Base-by-base conservation (phyloP, 2,797 vertebrate species). In the Apogon hyalosoma region DNA sequence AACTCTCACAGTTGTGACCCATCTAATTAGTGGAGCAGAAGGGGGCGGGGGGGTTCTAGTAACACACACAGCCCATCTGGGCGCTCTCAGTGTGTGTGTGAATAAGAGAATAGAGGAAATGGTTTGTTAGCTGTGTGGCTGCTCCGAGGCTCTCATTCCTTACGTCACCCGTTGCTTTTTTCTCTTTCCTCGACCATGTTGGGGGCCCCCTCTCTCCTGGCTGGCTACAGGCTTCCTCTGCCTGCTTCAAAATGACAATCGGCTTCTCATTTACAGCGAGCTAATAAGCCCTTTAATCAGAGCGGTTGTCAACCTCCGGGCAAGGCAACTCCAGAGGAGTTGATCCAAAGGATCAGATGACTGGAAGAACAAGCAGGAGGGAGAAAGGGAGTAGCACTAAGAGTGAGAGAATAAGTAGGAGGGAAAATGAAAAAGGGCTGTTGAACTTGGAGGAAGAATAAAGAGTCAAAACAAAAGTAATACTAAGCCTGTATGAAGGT, bases 271-370 rank as follows among this genome's bases (percentile, higher is more conserved):
- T 87, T 87, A 84, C 79, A 75, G 74, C 64, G 40, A 75, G 82
- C 84, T 91, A 92, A 92, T 88, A 88, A 90, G 87, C 70, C 82
- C 88, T 91, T 92, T 89, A 91, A 92, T 92, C 88, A 91, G 90
- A 83, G 85, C 51, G 67, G 87, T 79, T 85, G 86, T 90, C 89
- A 88, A 84, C 82, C 77, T 80, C 52, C 11, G 78, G 83, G 70
- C 76, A 82, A 77, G 69, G 75, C 73, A 75, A 69, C 79, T 80
- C 82, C 67, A 73, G 83, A 84, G 73, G 78, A 87, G 85, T 67
- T 85, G 79, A 88, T 89, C 80, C 73, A 80, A 80, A 86, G 79
- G 87, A 87, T 90, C 87, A 62, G 70, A 86, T 90, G 82, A 83
- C 87, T 70, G 62, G 65, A 69, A 73, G 79, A 80, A 73, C 68